Conservation (phyloP, 2,888 invertebrate species). For the Limnephilus auricula region DNA sequence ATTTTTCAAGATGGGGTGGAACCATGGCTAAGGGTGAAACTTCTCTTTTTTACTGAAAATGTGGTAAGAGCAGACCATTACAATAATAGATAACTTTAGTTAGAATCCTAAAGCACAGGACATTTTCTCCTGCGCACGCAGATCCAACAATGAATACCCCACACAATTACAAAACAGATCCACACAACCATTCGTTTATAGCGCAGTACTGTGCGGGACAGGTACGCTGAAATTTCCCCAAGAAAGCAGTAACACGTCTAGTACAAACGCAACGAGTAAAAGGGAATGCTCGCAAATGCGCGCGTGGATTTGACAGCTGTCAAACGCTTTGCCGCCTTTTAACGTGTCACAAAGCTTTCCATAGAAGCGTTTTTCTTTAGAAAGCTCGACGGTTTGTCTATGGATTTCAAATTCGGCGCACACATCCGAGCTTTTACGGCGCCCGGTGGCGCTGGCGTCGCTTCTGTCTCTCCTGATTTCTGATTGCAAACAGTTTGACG, state of each 20-base stretch:
- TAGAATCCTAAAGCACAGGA: background rate
- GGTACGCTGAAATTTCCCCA: too few species aligned
- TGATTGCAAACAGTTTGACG: constrained; percentile 50
- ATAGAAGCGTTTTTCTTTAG: background rate
- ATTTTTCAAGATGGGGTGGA: too few species aligned
- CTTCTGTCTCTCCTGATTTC: constrained; percentile 24
- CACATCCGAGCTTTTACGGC: constrained; percentile 4
- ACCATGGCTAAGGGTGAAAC: too few species aligned
- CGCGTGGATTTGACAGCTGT: background rate
- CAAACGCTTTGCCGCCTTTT: constrained; percentile 25
- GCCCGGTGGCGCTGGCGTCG: constrained; percentile 29
- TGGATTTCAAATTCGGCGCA: constrained; percentile 8
- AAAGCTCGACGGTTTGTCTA: constrained; percentile 30
- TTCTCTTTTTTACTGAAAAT: background rate
- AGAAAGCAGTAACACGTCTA: background rate
- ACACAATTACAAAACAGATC: constrained; percentile 2
- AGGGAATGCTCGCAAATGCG: constrained; percentile 10
- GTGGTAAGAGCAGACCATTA: too few species aligned
- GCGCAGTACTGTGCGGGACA: background rate
- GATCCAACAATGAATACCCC: background rate
- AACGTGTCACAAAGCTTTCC: background rate
- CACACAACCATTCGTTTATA: background rate
- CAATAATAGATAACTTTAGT: too few species aligned
- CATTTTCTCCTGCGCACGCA: constrained; percentile 41
- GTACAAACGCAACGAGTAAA: background rate